phyloP scores from a whole-genome alignment of 2,797 vertebrate genomes.

The Hephaestus fuliginosus region DNA sequence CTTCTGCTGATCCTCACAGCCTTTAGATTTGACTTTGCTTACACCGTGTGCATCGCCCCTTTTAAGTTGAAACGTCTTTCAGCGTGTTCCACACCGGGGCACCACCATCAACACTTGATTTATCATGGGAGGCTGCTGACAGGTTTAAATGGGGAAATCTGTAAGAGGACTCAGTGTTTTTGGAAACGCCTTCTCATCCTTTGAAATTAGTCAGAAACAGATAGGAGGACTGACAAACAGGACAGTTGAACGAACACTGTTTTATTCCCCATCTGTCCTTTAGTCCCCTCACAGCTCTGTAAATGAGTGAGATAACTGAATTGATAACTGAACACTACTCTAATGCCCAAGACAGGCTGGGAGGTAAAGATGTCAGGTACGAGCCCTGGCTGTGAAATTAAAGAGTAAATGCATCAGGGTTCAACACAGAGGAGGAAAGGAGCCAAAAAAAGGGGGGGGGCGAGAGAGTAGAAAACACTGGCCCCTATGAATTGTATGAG shows the following conservation, averaged over 20 bases:
- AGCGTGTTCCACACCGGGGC: conserved; percentile 24
- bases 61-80: conserved; percentile 34
- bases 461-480: conserved; percentile 65
- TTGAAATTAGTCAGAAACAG: conserved; percentile 66
- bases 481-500: conserved; percentile 84
- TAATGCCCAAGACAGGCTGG: conserved; percentile 33
- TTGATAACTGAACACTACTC: conserved; percentile 2
- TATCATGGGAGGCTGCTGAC: conserved; percentile 51
- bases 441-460: conserved; percentile 19
- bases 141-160: conserved; percentile 66
- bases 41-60: background rate
- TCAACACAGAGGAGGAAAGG: conserved; percentile 49
- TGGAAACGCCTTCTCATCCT: conserved; percentile 21
- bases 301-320: conserved; percentile 69
- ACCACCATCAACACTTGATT: conserved; percentile 44
- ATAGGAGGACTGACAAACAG: conserved; percentile 57
- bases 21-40: conserved; percentile 20
- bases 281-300: background rate
- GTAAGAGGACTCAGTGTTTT: conserved; percentile 62
- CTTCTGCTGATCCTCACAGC: conserved; percentile 21
- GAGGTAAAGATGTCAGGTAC: conserved; percentile 70
- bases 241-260: conserved; percentile 71
- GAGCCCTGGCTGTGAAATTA: conserved; percentile 70
- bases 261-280: conserved; percentile 23
- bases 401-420: conserved; percentile 69